Evolutionary conservation across 2,888 invertebrate genomes (phyloP).

Genomic region (Drepanosiphum platanoidis): DNA sequence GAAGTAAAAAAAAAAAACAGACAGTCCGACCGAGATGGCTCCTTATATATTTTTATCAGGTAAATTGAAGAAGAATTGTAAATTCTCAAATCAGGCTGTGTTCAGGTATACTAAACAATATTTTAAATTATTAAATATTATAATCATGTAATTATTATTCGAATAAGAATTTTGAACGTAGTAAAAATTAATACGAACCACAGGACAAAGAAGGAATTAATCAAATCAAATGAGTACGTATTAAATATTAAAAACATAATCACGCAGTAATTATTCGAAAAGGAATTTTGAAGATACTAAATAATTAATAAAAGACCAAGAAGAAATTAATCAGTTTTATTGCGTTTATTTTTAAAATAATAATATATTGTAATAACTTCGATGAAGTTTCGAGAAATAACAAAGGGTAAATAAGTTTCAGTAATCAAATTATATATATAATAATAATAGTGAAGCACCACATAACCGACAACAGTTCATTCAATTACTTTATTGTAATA

Average conservation of each 20-base stretch:
- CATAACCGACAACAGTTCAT: too few relatives aligned
- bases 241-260: background rate
- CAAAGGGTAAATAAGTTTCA: too few relatives aligned
- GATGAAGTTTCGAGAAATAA: too few relatives aligned
- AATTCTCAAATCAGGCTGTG: background rate
- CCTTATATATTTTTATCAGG: background rate
- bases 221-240: background rate
- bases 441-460: too few relatives aligned
- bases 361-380: too few relatives aligned
- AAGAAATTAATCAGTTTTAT: background rate
- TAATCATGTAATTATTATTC: background rate
- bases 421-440: too few relatives aligned
- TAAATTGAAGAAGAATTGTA: background rate
- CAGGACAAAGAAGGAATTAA: background rate
- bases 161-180: background rate
- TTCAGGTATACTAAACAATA: background rate
- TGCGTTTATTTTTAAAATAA: too few relatives aligned
- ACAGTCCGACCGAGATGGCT: background rate
- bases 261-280: background rate
- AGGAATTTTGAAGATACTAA: background rate
- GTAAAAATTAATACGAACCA: background rate
- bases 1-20: background rate
- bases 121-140: background rate
- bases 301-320: background rate
- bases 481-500: too few relatives aligned